Base-by-base conservation (phyloP, 2,888 invertebrate genomes). In the Cataglyphis livida region DNA sequence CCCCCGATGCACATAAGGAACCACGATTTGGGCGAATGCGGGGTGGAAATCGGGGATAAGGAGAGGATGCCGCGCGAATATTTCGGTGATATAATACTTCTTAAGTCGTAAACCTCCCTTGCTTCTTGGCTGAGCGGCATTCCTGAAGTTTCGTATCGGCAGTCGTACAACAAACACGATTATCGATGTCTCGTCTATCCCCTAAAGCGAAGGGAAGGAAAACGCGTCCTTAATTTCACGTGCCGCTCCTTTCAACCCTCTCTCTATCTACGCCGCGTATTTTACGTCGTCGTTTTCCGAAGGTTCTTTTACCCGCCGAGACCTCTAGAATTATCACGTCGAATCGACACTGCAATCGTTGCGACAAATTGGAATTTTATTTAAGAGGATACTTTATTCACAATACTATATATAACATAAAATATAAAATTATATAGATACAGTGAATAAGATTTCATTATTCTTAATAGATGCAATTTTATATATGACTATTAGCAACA, bases 151-250 rank as follows among this genome's bases (percentile, higher is more conserved):
- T 87, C 87, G 87, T 86, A 89, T 86, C 85, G 78, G 66, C 82
- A 88, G 81, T 88, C 88, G 85, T 87, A 89, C 89, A 88, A 91
- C 88, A 91, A 91, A 91, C 85, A 88, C 88, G 87, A 91, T 90
- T 90, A 90, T 88, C 86, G 87, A 87, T 88, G 85, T 91, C 84
- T 85, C 84, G 85, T 85, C 85, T 85, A 73, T 84, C 84, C 84
- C 83, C 82, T 78, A 82, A 84, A 88, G 84, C 83, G 76, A 70
- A 81, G 70, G 82, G 83, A 85, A 84, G 79, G 71, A 84, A 76
- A 83, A 38, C 79, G 64, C 78, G 82, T 74, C 62, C 44, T 65
- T 84, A 38, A 82, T 86, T 83, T 83, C 79, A 82, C 84, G 88
- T 78, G 83, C 35, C 75, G 62, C 83, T 82, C 62, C 82, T 81